Evolutionary conservation across 1,140 invertebrate genomes (phyloP), one percentile per base, ranked within the genome.

Genomic region (Panagrolaimus sp.): DNA sequence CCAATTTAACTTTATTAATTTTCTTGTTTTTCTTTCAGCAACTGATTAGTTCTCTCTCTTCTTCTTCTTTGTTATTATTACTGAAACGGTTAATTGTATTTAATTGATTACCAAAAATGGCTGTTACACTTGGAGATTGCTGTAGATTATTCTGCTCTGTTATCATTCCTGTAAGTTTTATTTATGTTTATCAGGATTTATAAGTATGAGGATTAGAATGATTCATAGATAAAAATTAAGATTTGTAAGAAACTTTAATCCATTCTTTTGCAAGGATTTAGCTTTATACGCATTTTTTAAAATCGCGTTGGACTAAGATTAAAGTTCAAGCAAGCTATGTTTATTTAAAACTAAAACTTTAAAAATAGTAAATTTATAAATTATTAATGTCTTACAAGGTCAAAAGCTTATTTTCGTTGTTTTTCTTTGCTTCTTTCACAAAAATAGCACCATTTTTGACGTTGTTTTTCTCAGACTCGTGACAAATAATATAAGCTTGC

Each of bases 81-180:
- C 32, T 38, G 32, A 38, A 38, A 38, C 32, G 32, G 32, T 38
- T 38, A n/a, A n/a, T 10, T 9, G 7, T 52, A 26, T 58, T 12
- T 21, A 58, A 28, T 26, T 21, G 28, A 58, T 58, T 26, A 58
- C 21, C 52, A 58, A 58, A 52, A 58, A 58, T 58, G 52, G 52
- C 52, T 9, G 10, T 58, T 28, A 58, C 52, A 21, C 28, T 58
- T 28, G 52, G 21, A 12, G 52, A 58, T 21, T 21, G 21, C 52
- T 26, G 21, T 21, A 28, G 52, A 58, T 26, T 58, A 12, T 26
- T 58, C 52, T 28, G 21, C 17, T 58, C 52, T 28, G 52, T 58
- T 17, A 58, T 58, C 52, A 58, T 58, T 58, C 52, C 52, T 12
- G 52, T 58, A 28, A 58, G 52, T 58, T 58, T 21, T 52, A 52